phyloP scores from a whole-genome alignment of 2,113 vertebrate species.

The Lampris incognitus region DNA sequence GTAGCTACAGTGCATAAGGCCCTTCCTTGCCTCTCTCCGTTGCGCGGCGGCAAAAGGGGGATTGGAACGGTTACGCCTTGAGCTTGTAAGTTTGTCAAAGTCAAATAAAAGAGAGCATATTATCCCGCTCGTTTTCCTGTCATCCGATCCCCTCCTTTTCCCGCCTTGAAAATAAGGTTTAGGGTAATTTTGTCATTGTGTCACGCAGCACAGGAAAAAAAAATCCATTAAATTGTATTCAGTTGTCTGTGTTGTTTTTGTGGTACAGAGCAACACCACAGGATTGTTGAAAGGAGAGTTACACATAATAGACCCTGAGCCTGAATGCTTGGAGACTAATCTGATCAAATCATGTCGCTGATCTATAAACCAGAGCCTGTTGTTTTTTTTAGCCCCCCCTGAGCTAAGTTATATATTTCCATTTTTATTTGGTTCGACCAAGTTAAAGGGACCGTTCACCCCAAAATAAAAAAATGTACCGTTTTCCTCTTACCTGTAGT shows the following conservation, averaged over 20 bases:
- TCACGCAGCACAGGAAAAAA: conserved; percentile 62
- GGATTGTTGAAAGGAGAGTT: conserved; percentile 72
- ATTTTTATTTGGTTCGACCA: no score
- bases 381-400: conserved; percentile 18
- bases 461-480: no score
- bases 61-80: conserved; percentile 50
- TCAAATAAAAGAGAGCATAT: conserved; percentile 66
- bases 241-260: conserved; percentile 66
- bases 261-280: conserved; percentile 43
- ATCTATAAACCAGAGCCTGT: conserved; percentile 56
- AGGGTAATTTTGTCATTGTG: conserved; percentile 75
- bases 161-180: conserved; percentile 71
- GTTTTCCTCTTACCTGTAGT: no score
- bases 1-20: conserved; percentile 61
- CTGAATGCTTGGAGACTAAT: conserved; percentile 65
- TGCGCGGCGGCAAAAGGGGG: conserved; percentile 28
- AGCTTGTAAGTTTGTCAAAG: conserved; percentile 68
- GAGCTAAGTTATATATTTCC: neutral
- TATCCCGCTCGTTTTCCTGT: conserved; percentile 67
- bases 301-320: conserved; percentile 75
- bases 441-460: no score
- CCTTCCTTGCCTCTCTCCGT: conserved; percentile 38
- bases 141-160: conserved; percentile 57
- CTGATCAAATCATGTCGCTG: conserved; percentile 62
- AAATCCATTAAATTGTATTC: conserved; percentile 77